Base-by-base conservation (phyloP, 2,797 vertebrate genomes). In the Etheostoma nigrum region DNA sequence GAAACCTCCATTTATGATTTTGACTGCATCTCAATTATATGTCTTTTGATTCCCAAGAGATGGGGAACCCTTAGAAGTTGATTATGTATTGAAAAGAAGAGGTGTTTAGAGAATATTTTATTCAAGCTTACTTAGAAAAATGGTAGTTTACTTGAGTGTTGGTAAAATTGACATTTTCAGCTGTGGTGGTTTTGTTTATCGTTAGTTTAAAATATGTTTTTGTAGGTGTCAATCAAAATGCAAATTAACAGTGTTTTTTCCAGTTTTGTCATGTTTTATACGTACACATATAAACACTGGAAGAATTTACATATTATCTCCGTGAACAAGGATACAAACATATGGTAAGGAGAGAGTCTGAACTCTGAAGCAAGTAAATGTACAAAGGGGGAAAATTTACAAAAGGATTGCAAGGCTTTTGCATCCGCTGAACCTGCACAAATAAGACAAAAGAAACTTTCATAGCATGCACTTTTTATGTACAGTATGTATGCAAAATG, bases 21-120 rank as follows among this genome's bases (percentile, higher is more conserved):
- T 70, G 54, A 67, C 67, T 64, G 30, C 23, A 33, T 79, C 61
- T 64, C 42, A 64, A 40, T 83, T 79, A 62, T 44, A 18, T 55
- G 72, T 52, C 65, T 74, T 78, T 80, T 79, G 25, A 78, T 65
- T 79, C 51, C 11, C 13, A 16, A 21, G 42, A 79, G 60, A 48
- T 0, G 4, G 6, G 42, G 10, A 42, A 70, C 60, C 25, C 0
- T 3, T 52, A 48, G 5, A 67, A 60, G 62, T 4, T n/a, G 59
- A 72, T 40, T 18, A 23, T 4, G 3, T 47, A 18, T 58, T 55
- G 19, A 70, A 73, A 42, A 63, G 48, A 78, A 77, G 75, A 45
- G 33, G 44, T 84, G 42, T 82, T 83, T 60, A 51, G 62, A 4
- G 27, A 21, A 52, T 66, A 55, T 30, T 51, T 40, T 47, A 55